Evolutionary conservation across 2,797 vertebrate species (phyloP).

Genomic region (Coilia nasus): DNA sequence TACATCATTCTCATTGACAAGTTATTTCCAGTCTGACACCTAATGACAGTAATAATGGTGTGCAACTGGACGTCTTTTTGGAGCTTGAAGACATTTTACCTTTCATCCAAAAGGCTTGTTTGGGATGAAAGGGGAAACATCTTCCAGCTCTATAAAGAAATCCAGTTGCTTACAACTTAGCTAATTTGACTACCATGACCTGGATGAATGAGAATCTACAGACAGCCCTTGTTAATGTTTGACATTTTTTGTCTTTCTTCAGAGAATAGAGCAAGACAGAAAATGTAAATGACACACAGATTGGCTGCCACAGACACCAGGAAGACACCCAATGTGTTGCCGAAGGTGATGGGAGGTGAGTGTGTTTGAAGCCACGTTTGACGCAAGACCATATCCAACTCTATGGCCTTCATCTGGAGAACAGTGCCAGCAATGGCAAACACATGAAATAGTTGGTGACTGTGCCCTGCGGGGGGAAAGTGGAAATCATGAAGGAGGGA

Average conservation of each 20-base stretch:
- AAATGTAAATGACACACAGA: constrained; percentile 76
- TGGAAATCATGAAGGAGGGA: background rate
- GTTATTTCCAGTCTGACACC: too few species aligned
- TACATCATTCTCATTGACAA: too few species aligned
- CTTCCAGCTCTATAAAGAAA: too few species aligned
- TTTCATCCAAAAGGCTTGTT: too few species aligned
- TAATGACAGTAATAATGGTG: too few species aligned
- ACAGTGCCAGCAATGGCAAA: constrained; percentile 84
- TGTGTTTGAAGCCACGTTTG: constrained; percentile 69
- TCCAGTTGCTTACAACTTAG: too few species aligned
- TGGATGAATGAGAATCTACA: too few species aligned
- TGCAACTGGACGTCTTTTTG: too few species aligned
- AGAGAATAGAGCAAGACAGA: constrained; percentile 75
- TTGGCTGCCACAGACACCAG: constrained; percentile 68
- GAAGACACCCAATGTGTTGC: constrained; percentile 68
- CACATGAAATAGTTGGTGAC: constrained; percentile 94
- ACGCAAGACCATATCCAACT: constrained; percentile 81
- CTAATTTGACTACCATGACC: too few species aligned
- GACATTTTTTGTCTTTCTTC: constrained; percentile 27
- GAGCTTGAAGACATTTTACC: too few species aligned
- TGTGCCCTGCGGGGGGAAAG: constrained; percentile 82
- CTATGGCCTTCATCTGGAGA: constrained; percentile 87
- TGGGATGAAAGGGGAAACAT: too few species aligned
- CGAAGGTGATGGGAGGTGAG: constrained; percentile 69
- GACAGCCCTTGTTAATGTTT: constrained; percentile 25